These are phyloP conservation scores for Leucozona laternaria DNA, from an alignment of 2,888 invertebrate species.

Conservation along the genomic window DNA sequence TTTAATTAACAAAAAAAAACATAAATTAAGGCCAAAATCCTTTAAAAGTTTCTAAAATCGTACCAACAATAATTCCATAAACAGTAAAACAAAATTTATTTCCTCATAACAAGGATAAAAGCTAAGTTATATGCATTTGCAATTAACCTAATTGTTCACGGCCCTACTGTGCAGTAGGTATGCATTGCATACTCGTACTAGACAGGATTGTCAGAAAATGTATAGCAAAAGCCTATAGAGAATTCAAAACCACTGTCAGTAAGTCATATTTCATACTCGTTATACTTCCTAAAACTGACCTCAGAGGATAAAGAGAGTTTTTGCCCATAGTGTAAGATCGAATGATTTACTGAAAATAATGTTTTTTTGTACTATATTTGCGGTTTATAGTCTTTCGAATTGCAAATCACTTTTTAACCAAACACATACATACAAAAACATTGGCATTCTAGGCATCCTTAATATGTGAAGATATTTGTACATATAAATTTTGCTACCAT, in stretches of 20 bases:
- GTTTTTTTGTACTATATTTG: slow-evolving; percentile 39
- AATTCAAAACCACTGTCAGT: slow-evolving; percentile 48
- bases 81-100: too few species aligned
- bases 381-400: slow-evolving; percentile 31
- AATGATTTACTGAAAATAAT: slow-evolving; percentile 52
- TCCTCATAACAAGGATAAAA: too few species aligned
- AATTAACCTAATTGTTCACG: too few species aligned
- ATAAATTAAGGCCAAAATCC: too few species aligned
- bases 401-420: slow-evolving; percentile 22
- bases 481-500: neutral
- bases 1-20: too few species aligned
- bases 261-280: slow-evolving; percentile 61
- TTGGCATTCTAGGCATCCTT: neutral
- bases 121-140: too few species aligned
- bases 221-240: slow-evolving; percentile 7
- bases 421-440: neutral
- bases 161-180: neutral
- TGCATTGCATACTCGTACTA: neutral
- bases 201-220: neutral
- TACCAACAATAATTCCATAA: too few species aligned
- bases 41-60: too few species aligned
- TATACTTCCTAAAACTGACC: slow-evolving; percentile 36
- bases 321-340: slow-evolving; percentile 28
- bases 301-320: slow-evolving; percentile 3
- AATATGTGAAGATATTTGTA: neutral